These are phyloP conservation scores for Dastarcus helophoroides DNA, from an alignment of 2,888 invertebrate species.

Conservation along the genomic window DNA sequence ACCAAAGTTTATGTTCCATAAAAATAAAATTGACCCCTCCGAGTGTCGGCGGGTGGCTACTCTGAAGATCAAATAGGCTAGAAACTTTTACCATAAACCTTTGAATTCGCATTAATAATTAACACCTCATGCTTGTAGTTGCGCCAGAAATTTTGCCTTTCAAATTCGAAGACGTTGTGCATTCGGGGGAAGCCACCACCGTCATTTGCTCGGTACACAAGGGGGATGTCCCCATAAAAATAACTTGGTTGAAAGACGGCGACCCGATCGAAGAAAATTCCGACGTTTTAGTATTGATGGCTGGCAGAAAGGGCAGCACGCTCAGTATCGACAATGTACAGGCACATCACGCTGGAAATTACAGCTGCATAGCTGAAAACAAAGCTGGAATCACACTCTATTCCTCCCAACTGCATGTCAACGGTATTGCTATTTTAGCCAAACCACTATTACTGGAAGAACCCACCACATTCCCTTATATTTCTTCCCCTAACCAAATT, in stretches of 20 bases:
- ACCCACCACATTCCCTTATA: slow-evolving; percentile 1
- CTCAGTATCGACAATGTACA: slow-evolving; percentile 56
- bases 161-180: slow-evolving; percentile 47
- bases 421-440: slow-evolving; percentile 52
- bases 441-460: slow-evolving; percentile 34
- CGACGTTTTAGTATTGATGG: slow-evolving; percentile 39
- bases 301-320: slow-evolving; percentile 44
- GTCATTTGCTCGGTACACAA: slow-evolving; percentile 57
- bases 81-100: no score
- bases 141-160: slow-evolving; percentile 31
- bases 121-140: slow-evolving; percentile 19
- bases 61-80: no score
- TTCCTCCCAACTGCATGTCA: slow-evolving; percentile 42
- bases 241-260: slow-evolving; percentile 64
- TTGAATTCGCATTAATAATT: not conserved
- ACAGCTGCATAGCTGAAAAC: slow-evolving; percentile 60
- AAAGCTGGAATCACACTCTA: slow-evolving; percentile 42
- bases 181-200: slow-evolving; percentile 57
- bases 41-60: no score
- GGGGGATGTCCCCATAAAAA: slow-evolving; percentile 63
- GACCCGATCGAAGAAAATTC: slow-evolving; percentile 35
- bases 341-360: slow-evolving; percentile 61
- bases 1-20: no score
- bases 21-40: no score
- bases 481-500: slow-evolving; percentile 1